Base-by-base conservation (phyloP, 2,113 vertebrate genomes). In the Syngnathus floridae region DNA sequence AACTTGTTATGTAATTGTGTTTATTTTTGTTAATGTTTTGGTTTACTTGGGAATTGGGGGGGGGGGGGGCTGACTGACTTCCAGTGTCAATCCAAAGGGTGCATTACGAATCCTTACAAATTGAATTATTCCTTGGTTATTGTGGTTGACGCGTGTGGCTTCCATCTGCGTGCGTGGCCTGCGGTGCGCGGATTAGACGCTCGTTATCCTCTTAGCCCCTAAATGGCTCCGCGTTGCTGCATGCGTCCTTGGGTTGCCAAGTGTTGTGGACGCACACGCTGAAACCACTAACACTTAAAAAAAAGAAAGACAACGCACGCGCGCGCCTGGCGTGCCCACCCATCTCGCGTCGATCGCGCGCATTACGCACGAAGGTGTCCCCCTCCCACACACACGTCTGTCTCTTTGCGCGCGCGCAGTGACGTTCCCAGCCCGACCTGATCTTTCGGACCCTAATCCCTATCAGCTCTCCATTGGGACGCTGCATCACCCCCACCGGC, bases 141-240 rank as follows among this genome's bases (percentile, higher is more conserved):
- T 46, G 26, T 31, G 26, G 26, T 31, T 31, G 78, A 75, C 82
- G 66, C 21, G 54, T 35, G 54, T 67, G 73, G 69, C 76, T 81
- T 88, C 90, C 88, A 90, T 91, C 90, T 91, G 89, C 72, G 82
- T 80, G 81, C 80, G 80, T 70, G 71, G 85, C 72, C 81, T 80
- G 78, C 77, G 78, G 73, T 71, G 85, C 17, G 82, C 82, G 86
- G 89, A 91, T 91, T 91, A 92, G 85, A 88, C 75, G 75, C 73
- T 69, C 64, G 74, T 93, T 88, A 93, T 93, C 92, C 87, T 91
- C 91, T 93, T 92, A 61, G 38, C 59, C 85, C 75, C 82, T 82
- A 89, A 86, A 88, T 88, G 86, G 81, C 82, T 73, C 81, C 76
- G 63, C 74, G 82, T 72, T 82, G 67, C 75, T 69, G 68, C 81